Conservation (phyloP, 2,888 invertebrate species). For the Lithophane ornitopus region DNA sequence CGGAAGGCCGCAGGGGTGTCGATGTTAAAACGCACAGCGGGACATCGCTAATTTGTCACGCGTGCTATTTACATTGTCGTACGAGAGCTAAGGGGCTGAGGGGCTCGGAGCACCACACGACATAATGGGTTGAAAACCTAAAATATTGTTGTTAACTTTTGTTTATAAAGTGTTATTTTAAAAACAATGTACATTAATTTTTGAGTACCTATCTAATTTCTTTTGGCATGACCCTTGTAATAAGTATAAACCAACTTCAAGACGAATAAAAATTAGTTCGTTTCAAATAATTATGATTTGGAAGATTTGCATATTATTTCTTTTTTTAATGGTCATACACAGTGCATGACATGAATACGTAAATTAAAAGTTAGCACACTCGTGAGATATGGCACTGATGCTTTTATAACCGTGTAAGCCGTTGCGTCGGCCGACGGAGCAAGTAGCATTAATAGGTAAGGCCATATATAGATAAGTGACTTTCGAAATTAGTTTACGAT, state of each 20-base stretch:
- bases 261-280: too few relatives aligned
- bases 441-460: too few relatives aligned
- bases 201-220: too few relatives aligned
- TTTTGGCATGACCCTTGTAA: too few relatives aligned
- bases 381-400: neutral
- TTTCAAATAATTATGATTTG: too few relatives aligned
- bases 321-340: too few relatives aligned
- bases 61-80: conserved; percentile 69
- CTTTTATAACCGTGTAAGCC: neutral
- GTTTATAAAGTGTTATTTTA: conserved; percentile 17
- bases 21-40: conserved; percentile 75
- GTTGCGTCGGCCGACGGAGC: neutral
- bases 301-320: too few relatives aligned
- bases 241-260: too few relatives aligned
- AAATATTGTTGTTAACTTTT: conserved; percentile 46
- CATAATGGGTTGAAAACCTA: conserved; percentile 35
- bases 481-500: neutral
- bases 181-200: too few relatives aligned
- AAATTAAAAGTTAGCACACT: too few relatives aligned
- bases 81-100: conserved; percentile 29
- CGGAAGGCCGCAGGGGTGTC: conserved; percentile 66
- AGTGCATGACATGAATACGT: too few relatives aligned
- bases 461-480: neutral
- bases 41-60: conserved; percentile 80
- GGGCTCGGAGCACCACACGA: conserved; percentile 7